Percentiles rank a stretch among this genome's conserved stretches.
Conservation (phyloP, 2,888 invertebrate genomes). For the Eupithecia exiguata region DNA sequence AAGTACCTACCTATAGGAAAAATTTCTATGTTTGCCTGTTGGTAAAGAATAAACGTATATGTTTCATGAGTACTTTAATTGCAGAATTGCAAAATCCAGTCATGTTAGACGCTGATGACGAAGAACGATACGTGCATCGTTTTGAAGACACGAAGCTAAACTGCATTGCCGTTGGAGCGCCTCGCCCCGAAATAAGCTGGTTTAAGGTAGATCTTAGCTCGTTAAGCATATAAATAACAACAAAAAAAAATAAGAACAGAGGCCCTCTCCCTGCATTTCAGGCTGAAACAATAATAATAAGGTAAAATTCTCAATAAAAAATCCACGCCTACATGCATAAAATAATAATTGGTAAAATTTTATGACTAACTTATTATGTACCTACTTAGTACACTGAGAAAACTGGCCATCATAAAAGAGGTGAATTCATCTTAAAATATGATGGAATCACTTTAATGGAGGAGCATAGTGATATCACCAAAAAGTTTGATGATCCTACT, state of each 20-base stretch:
- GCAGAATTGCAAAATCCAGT: slow-evolving; percentile 54
- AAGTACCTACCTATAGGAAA: not conserved
- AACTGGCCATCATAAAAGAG: too few relatives aligned
- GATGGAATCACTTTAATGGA: too few relatives aligned
- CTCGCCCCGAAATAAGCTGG: slow-evolving; percentile 87
- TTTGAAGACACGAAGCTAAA: slow-evolving; percentile 64
- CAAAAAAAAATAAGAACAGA: too few relatives aligned
- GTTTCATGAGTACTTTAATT: slow-evolving; percentile 2
- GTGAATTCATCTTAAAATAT: too few relatives aligned
- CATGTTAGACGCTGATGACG: slow-evolving; percentile 53
- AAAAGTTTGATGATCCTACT: too few relatives aligned
- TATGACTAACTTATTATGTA: too few relatives aligned
- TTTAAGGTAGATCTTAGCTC: slow-evolving; percentile 83
- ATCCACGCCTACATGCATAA: too few relatives aligned
- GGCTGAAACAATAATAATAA: not conserved
- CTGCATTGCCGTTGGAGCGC: slow-evolving; percentile 84
- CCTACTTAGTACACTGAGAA: too few relatives aligned
- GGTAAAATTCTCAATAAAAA: not conserved
- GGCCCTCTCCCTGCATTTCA: not conserved
- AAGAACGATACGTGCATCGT: slow-evolving; percentile 51
- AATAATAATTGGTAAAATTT: too few relatives aligned
- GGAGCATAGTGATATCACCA: too few relatives aligned
- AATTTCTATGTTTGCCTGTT: not conserved
- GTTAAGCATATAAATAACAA: not conserved
- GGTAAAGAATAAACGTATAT: not conserved